These are phyloP conservation scores for Sardinella longiceps DNA, from an alignment of 2,797 vertebrate genomes.

Conservation along the genomic window DNA sequence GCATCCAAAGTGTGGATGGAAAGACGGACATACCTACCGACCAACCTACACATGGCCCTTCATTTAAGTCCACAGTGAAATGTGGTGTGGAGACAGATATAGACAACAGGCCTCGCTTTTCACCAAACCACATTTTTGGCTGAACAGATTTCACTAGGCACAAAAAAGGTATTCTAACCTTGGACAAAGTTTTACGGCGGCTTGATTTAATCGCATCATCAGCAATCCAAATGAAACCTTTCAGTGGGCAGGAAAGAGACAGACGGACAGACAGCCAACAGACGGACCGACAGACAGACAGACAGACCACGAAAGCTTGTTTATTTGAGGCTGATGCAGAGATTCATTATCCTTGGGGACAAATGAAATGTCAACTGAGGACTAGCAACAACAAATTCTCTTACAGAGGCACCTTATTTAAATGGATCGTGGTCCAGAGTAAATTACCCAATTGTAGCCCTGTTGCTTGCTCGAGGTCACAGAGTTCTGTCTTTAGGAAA, in stretches of 20 bases:
- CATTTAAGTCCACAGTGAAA: background rate
- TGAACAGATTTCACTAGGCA: background rate
- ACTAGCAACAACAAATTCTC: background rate
- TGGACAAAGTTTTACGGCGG: background rate
- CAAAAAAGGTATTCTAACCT: background rate
- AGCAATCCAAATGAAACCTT: background rate
- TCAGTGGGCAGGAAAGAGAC: background rate
- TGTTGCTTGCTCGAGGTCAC: too few species aligned
- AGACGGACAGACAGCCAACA: background rate
- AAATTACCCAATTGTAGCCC: too few species aligned
- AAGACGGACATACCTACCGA: background rate
- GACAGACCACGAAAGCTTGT: background rate
- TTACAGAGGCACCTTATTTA: background rate
- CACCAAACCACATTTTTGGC: constrained; percentile 11
- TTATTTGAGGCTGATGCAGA: background rate
- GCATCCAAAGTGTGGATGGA: background rate
- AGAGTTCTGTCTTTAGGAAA: too few species aligned
- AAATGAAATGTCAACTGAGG: background rate
- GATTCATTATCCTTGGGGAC: background rate
- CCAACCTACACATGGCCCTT: background rate
- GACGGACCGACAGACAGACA: background rate
- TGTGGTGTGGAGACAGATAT: background rate
- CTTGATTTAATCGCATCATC: background rate
- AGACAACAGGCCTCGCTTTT: background rate
- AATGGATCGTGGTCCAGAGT: too few species aligned